These are phyloP conservation scores for Laterallus jamaicensis DNA, from an alignment of 2,113 vertebrate species.

Conservation along the genomic window DNA sequence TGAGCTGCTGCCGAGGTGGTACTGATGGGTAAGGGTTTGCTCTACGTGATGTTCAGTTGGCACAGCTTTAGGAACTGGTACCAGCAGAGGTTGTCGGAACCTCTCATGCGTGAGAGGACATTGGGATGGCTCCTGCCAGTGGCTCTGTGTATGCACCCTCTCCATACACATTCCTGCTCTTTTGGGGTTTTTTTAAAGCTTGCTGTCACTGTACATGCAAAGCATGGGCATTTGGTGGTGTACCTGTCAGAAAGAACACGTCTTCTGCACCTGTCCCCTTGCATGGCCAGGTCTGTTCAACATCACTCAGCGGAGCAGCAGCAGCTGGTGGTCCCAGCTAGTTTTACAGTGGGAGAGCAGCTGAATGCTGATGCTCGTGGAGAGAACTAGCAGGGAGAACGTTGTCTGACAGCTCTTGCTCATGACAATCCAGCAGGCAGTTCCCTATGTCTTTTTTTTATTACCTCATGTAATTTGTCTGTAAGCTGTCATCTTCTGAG, in stretches of 20 bases:
- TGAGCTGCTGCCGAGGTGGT: fast-evolving
- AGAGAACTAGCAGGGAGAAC: background rate
- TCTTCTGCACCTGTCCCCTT: background rate
- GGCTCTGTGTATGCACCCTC: background rate
- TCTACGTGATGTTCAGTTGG: background rate
- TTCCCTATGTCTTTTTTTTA: background rate
- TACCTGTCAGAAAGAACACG: background rate
- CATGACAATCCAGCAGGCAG: background rate
- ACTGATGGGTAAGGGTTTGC: background rate
- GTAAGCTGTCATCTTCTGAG: background rate
- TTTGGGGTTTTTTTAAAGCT: background rate
- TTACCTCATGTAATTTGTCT: background rate
- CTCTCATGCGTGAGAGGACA: background rate
- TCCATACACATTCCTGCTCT: background rate
- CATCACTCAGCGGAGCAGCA: fast-evolving
- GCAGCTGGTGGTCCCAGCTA: background rate
- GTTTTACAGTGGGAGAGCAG: background rate
- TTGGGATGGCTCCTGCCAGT: background rate
- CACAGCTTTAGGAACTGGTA: background rate
- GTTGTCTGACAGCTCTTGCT: background rate
- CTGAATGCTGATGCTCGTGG: background rate
- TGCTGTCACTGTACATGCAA: background rate
- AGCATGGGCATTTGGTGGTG: fast-evolving
- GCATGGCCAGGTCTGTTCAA: background rate
- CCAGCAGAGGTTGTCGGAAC: background rate